Percentiles rank a stretch among this genome's conserved stretches.
Evolutionary conservation across 1,140 invertebrate species (phyloP).

Genomic region (Eumaeus atala): DNA sequence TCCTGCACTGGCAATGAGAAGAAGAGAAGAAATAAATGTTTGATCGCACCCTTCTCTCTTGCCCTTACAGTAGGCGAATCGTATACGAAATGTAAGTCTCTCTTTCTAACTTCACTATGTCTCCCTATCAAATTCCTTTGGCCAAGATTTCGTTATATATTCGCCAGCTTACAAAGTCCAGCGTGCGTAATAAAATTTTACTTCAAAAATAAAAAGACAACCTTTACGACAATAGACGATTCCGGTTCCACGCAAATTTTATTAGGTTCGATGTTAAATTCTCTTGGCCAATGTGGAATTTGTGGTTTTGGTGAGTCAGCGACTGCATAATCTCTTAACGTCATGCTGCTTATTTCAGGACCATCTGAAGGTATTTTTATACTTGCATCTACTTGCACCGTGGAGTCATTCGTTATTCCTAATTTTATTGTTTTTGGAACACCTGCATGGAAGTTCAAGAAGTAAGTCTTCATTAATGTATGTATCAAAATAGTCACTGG

Average conservation of each 20-base stretch:
- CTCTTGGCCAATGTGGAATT: conserved; percentile 53
- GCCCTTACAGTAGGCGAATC: no score
- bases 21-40: no score
- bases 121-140: no score
- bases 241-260: conserved; percentile 48
- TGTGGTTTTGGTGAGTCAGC: conserved; percentile 43
- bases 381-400: conserved; percentile 42
- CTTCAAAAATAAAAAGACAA: conserved; percentile 5
- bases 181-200: no score
- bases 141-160: no score
- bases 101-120: no score
- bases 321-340: conserved; percentile 48
- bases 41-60: no score
- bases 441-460: conserved; percentile 30
- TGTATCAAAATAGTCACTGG: no score
- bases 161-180: no score
- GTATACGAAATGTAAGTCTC: no score
- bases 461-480: no score
- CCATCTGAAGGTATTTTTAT: conserved; percentile 61
- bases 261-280: conserved; percentile 52
- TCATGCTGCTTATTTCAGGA: conserved; percentile 57
- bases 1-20: no score
- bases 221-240: conserved; percentile 44
- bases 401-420: conserved; percentile 59
- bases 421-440: conserved; percentile 55